Conservation (phyloP, 2,888 invertebrate species). For the Cerastis leucographa region DNA sequence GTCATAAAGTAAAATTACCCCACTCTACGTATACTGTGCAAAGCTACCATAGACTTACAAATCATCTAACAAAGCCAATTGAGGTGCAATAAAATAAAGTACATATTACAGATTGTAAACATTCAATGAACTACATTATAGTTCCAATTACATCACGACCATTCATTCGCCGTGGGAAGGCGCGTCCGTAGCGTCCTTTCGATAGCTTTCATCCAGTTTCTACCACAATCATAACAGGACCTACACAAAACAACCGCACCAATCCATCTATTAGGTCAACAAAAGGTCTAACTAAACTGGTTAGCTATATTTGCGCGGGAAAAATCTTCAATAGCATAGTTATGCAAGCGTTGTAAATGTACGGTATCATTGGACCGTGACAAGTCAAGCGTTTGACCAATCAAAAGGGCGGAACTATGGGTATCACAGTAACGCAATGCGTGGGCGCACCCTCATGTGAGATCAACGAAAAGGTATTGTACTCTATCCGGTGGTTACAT, state of each 20-base stretch:
- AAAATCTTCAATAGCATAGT: slow-evolving; percentile 81
- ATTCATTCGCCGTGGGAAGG: slow-evolving; percentile 85
- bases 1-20: slow-evolving; percentile 29
- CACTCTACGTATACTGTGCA: slow-evolving; percentile 16
- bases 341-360: slow-evolving; percentile 82
- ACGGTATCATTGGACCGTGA: slow-evolving; percentile 82
- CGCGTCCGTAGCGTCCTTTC: slow-evolving; percentile 78
- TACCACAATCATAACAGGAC: slow-evolving; percentile 70
- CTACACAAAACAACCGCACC: slow-evolving; percentile 55
- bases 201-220: slow-evolving; percentile 76
- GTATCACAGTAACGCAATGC: slow-evolving; percentile 85
- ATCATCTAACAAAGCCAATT: slow-evolving; percentile 54
- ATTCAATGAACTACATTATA: slow-evolving; percentile 60
- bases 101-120: slow-evolving; percentile 59
- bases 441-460: slow-evolving; percentile 83
- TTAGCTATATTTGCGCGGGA: slow-evolving; percentile 76
- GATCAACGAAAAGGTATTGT: slow-evolving; percentile 81
- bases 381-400: slow-evolving; percentile 74
- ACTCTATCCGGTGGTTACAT: slow-evolving; percentile 75
- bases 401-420: slow-evolving; percentile 87
- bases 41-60: slow-evolving; percentile 34
- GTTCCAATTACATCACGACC: slow-evolving; percentile 75
- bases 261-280: slow-evolving; percentile 54
- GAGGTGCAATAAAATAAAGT: slow-evolving; percentile 44
- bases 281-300: slow-evolving; percentile 68